Evolutionary conservation across 2,797 vertebrate species (phyloP).

Genomic region (Myioborus melanocephalus): DNA sequence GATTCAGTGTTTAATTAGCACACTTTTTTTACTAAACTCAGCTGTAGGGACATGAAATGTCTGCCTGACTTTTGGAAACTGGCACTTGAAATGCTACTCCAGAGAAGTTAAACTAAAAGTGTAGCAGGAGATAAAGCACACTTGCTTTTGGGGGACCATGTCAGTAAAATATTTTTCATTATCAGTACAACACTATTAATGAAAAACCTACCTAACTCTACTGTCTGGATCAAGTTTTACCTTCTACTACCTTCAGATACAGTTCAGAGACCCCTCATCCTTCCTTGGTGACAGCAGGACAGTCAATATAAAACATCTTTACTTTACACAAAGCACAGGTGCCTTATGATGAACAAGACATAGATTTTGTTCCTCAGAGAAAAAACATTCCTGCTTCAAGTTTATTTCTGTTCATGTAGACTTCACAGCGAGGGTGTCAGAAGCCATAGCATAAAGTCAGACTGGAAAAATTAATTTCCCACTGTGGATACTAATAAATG

Average conservation of each 20-base stretch:
- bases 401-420: background rate
- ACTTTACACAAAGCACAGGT: background rate
- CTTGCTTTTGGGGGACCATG: background rate
- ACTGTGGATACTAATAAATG: background rate
- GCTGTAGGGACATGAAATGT: background rate
- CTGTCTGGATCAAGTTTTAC: background rate
- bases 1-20: background rate
- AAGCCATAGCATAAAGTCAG: background rate
- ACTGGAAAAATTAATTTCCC: background rate
- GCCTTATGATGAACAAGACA: background rate
- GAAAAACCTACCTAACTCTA: background rate
- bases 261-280: background rate
- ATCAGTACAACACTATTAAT: background rate
- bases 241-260: background rate
- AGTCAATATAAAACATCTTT: background rate
- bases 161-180: background rate
- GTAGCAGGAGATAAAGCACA: background rate
- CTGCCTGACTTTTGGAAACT: background rate
- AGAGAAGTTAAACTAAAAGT: background rate
- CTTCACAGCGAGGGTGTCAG: background rate
- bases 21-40: background rate
- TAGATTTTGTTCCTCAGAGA: background rate
- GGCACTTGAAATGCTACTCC: background rate
- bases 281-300: background rate
- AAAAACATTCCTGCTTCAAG: background rate